A percentile compares a stretch with the other conserved stretches of the same genome.
phyloP scores from a whole-genome alignment of 2,113 vertebrate genomes.

The Chaetodon trifascialis region DNA sequence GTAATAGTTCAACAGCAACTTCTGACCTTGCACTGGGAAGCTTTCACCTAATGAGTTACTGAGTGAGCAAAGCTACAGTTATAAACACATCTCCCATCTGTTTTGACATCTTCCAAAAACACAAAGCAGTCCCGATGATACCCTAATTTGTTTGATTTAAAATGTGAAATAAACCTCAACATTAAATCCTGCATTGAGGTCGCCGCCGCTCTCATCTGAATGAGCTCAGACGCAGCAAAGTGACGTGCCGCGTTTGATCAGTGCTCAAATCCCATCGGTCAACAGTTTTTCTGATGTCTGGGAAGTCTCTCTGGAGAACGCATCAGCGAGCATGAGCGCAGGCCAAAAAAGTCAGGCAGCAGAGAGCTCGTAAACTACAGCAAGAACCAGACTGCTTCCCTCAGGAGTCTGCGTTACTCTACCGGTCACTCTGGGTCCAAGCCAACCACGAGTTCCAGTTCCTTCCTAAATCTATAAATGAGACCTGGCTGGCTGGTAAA shows the following conservation, averaged over 20 bases:
- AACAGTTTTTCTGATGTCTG: constrained; percentile 33
- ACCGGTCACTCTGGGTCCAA: constrained; percentile 35
- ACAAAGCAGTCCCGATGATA: background rate
- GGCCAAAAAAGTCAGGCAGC: constrained; percentile 48
- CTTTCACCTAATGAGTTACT: background rate
- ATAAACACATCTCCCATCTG: background rate
- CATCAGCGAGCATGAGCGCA: constrained; percentile 31
- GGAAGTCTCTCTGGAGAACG: constrained; percentile 49
- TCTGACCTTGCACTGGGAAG: background rate
- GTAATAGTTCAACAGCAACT: background rate
- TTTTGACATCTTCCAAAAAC: background rate
- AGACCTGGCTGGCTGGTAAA: constrained; percentile 53
- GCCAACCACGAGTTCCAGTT: constrained; percentile 53
- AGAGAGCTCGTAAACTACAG: constrained; percentile 49
- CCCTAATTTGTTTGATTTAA: constrained; percentile 15
- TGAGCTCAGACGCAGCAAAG: constrained; percentile 18
- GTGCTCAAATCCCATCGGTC: constrained; percentile 30
- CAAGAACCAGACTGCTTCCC: constrained; percentile 49
- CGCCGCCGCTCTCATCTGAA: constrained; percentile 9
- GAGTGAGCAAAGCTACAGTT: background rate
- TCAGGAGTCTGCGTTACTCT: constrained; percentile 46
- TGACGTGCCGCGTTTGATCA: constrained; percentile 4
- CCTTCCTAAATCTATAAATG: constrained; percentile 42
- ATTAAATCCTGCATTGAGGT: constrained; percentile 25
- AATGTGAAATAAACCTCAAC: constrained; percentile 9